Base-by-base conservation (phyloP, 2,888 invertebrate genomes). In the Pammene aurita region DNA sequence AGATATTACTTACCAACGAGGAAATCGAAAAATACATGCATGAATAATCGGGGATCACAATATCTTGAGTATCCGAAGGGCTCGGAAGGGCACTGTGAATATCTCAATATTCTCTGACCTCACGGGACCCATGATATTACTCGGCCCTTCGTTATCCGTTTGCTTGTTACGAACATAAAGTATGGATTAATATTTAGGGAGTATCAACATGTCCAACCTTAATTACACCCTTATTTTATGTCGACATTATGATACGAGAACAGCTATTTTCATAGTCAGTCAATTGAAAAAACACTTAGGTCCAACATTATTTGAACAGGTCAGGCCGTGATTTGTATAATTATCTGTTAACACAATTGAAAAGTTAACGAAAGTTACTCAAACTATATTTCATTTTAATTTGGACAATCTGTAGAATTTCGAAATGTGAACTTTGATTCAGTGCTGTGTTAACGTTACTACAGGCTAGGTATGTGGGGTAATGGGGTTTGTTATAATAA, bases 91-190 rank as follows among this genome's bases (percentile, higher is more conserved):
- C 16, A 10, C 16, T 48, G 48, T 48, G 10, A 48, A 10, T 14
- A 14, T 10, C 13, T 42, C 58, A 72, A 66, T 63, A 38, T n/a
- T n/a, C n/a, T n/a, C n/a, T n/a, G n/a, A n/a, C 65, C 56, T 71
- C 38, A 50, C 44, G 61, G 52, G 65, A 66, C 71, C 66, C 70
- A 44, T 68, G 61, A 66, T 67, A 72, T 50, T 61, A 61, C 18
- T 61, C 10, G 16, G 38, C 13, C 38, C 2, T n/a, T 38, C 38
- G 48, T 50, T 61, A 61, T 50, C 61, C 50, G 38, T 61, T 56
- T 48, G 60, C 48, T 61, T 62, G 62, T 62, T 62, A 52, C 50
- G 18, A 52, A 41, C 62, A 62, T 62, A 61, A 38, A 61, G 18
- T 16, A 52, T 26, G 18, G 50, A 50, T 62, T 62, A 52, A 62